phyloP scores from a whole-genome alignment of 2,888 invertebrate species.

The Gortyna flavago region DNA sequence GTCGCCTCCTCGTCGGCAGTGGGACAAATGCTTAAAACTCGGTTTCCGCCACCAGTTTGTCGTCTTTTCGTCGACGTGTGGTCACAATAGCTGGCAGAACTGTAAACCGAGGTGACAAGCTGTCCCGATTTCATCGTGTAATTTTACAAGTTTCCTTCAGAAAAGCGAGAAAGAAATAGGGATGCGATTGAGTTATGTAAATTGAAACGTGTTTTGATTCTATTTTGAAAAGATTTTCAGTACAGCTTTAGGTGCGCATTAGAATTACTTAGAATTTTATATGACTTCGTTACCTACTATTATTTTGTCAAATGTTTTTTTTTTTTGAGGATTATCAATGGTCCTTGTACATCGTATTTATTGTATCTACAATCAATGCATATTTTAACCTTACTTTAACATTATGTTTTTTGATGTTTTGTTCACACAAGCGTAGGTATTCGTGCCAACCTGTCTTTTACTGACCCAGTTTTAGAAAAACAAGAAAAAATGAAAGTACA shows the following conservation, averaged over 20 bases:
- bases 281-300: neutral
- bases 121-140: neutral
- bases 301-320: neutral
- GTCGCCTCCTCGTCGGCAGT: too few relatives aligned
- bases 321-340: neutral
- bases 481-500: too few relatives aligned
- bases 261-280: conserved; percentile 27
- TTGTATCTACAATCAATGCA: neutral
- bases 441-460: too few relatives aligned
- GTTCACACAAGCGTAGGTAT: neutral
- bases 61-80: conserved; percentile 2
- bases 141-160: conserved; percentile 33
- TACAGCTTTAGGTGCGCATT: conserved; percentile 11
- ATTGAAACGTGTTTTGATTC: conserved; percentile 46
- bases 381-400: neutral
- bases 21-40: too few relatives aligned
- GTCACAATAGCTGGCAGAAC: conserved; percentile 4
- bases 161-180: conserved; percentile 27
- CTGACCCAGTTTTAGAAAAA: neutral
- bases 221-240: conserved; percentile 38
- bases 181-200: conserved; percentile 44
- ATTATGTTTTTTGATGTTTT: neutral
- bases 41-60: too few relatives aligned
- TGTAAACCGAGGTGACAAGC: conserved; percentile 15
- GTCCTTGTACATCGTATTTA: neutral